phyloP scores from a whole-genome alignment of 2,113 vertebrate genomes.

The Callospermophilus lateralis region DNA sequence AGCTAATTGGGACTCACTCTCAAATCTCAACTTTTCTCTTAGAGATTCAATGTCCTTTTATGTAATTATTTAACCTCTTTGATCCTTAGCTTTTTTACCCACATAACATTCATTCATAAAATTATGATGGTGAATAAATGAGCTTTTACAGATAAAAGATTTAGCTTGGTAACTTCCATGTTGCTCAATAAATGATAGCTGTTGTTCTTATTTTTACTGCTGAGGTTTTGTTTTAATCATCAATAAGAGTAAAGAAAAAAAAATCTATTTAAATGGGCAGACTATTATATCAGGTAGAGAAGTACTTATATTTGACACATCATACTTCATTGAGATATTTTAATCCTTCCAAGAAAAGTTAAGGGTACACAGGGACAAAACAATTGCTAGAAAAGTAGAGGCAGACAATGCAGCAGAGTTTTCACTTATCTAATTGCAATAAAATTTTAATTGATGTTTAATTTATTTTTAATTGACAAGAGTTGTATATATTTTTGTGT shows the following conservation, averaged over 20 bases:
- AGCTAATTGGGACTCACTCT: background rate
- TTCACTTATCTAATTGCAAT: background rate
- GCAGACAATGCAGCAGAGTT: background rate
- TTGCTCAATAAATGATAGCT: background rate
- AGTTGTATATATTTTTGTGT: background rate
- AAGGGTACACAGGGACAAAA: background rate
- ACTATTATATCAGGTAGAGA: background rate
- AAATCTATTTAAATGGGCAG: background rate
- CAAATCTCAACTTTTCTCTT: background rate
- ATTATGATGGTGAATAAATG: background rate
- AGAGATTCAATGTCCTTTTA: background rate
- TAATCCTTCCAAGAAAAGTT: background rate
- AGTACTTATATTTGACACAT: background rate
- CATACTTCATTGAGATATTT: background rate
- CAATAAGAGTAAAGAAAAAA: background rate
- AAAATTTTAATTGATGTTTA: background rate
- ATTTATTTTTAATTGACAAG: background rate
- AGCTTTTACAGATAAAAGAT: background rate
- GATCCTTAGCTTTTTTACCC: background rate
- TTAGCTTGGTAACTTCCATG: background rate
- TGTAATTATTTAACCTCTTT: background rate
- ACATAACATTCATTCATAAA: background rate
- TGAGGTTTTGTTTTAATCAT: background rate
- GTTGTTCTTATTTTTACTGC: background rate
- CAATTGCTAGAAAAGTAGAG: background rate